Percentiles rank a stretch among this genome's conserved stretches.
These are phyloP conservation scores for Cosmorhoe ocellata DNA, from an alignment of 2,888 invertebrate species.

Conservation along the genomic window DNA sequence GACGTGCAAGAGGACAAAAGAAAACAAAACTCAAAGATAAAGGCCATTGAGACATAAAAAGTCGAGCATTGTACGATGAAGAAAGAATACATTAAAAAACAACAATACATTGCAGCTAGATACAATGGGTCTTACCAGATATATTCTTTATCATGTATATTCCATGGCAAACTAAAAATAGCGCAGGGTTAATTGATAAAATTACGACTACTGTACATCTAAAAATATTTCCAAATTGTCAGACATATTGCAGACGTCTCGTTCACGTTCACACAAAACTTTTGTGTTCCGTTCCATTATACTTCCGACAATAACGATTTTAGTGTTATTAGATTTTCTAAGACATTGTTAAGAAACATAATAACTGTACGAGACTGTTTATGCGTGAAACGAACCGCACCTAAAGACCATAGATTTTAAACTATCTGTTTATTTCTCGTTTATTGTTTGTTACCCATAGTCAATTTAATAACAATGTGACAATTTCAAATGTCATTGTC, in stretches of 20 bases:
- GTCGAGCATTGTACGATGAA: constrained; percentile 64
- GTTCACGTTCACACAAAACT: constrained; percentile 66
- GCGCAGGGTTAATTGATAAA: constrained; percentile 53
- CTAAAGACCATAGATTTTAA: constrained; percentile 16
- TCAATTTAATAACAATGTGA: too few species aligned
- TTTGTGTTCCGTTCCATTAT: constrained; percentile 61
- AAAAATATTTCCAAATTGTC: constrained; percentile 82
- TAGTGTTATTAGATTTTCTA: constrained; percentile 45
- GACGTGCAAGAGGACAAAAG: constrained; percentile 75
- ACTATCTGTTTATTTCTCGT: too few species aligned
- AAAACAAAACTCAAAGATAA: constrained; percentile 80
- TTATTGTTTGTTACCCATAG: too few species aligned
- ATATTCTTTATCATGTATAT: constrained; percentile 63
- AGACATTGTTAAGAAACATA: too few species aligned
- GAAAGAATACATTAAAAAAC: constrained; percentile 49
- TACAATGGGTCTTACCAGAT: constrained; percentile 57
- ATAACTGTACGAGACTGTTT: constrained; percentile 25
- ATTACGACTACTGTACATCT: constrained; percentile 69
- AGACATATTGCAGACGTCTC: constrained; percentile 82
- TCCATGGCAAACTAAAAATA: constrained; percentile 64
- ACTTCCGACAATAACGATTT: constrained; percentile 55
- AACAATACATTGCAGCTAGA: constrained; percentile 41
- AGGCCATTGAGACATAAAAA: constrained; percentile 81
- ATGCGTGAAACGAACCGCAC: constrained; percentile 55
- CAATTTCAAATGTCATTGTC: too few species aligned